Conservation (phyloP, 2,113 vertebrate species). For the Mesocricetus auratus region DNA sequence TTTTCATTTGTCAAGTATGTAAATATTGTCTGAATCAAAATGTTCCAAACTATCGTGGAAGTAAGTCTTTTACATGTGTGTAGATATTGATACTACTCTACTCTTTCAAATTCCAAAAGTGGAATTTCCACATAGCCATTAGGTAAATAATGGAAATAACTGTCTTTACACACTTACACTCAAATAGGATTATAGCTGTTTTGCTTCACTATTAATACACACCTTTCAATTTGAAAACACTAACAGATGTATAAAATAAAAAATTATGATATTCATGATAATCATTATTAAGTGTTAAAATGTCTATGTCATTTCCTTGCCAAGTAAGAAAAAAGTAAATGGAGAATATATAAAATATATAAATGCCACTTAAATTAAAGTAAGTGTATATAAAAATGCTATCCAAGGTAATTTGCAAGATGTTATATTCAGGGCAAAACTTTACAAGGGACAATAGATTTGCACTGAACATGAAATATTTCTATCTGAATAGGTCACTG, state of each 20-base stretch:
- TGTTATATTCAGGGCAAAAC: not conserved
- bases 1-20: slow-evolving; percentile 25
- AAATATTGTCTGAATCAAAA: not conserved
- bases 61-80: not conserved
- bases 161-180: not conserved
- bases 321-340: not conserved
- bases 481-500: slow-evolving; percentile 29
- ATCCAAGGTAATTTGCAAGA: not conserved
- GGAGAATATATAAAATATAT: not conserved
- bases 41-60: slow-evolving; percentile 26
- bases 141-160: not conserved
- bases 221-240: slow-evolving; percentile 7
- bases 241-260: not conserved
- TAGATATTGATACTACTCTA: not conserved
- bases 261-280: not conserved
- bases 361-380: slow-evolving; percentile 15
- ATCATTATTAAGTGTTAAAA: slow-evolving; percentile 16
- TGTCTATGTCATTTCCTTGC: not conserved
- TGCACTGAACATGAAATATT: slow-evolving; percentile 51
- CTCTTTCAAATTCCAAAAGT: not conserved
- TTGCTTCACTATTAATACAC: not conserved
- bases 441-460: not conserved
- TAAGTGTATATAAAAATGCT: not conserved
- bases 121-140: not conserved
- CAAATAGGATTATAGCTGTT: not conserved